Evolutionary conservation across 2,797 vertebrate genomes (phyloP).

Genomic region (Centroberyx gerrardi): DNA sequence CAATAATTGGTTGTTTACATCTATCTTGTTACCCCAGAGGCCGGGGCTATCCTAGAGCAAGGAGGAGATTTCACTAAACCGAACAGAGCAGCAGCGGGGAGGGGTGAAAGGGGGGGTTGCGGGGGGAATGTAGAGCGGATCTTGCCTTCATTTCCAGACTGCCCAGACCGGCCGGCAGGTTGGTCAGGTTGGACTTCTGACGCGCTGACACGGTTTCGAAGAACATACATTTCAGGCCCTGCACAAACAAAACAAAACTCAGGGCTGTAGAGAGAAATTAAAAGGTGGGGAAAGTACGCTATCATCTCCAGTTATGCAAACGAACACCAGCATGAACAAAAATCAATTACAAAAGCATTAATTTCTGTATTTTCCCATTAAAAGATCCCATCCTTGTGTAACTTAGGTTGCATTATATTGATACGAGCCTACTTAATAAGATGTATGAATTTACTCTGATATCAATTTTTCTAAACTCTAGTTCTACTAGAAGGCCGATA

Average conservation of each 20-base stretch:
- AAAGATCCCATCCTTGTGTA: background rate
- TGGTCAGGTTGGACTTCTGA: conserved; percentile 62
- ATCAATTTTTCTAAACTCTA: too few relatives aligned
- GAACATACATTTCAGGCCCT: conserved; percentile 41
- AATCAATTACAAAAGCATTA: background rate
- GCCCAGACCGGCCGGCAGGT: conserved; percentile 58
- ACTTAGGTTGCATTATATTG: too few relatives aligned
- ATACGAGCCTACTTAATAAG: background rate
- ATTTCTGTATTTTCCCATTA: background rate
- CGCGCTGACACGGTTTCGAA: too few relatives aligned
- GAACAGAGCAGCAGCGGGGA: conserved; percentile 53
- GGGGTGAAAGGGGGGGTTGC: background rate
- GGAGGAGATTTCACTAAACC: conserved; percentile 70
- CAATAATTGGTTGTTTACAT: conserved; percentile 85
- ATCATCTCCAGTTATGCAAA: conserved; percentile 26
- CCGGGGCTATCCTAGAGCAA: conserved; percentile 57
- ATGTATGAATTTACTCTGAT: background rate
- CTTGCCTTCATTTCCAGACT: conserved; percentile 60
- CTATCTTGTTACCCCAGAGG: conserved; percentile 80
- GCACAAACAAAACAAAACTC: background rate
- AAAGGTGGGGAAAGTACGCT: conserved; percentile 31
- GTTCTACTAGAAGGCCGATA: too few relatives aligned
- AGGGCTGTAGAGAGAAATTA: conserved; percentile 47
- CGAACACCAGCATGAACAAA: background rate
- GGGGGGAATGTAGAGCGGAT: conserved; percentile 17